Conservation (phyloP, 2,113 vertebrate species). For the Carollia perspicillata region DNA sequence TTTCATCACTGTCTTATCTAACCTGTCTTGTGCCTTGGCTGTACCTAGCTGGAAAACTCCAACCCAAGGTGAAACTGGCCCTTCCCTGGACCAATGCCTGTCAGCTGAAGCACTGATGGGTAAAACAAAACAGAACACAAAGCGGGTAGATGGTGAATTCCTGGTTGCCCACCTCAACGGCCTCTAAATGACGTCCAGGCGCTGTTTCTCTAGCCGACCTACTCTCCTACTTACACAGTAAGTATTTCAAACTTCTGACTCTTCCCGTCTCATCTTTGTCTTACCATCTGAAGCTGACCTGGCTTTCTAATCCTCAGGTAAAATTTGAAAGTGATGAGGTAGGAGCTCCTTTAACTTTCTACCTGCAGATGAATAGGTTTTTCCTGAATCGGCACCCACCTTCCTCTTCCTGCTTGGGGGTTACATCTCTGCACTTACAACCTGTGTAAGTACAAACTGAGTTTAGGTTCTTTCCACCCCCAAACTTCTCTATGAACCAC, state of each 20-base stretch:
- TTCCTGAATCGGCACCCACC: neutral
- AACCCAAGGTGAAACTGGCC: neutral
- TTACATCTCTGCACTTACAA: neutral
- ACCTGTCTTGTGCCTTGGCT: neutral
- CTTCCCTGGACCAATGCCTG: neutral
- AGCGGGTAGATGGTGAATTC: neutral
- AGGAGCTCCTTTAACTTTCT: neutral
- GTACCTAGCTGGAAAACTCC: neutral
- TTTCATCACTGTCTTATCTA: neutral
- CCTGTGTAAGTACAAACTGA: neutral
- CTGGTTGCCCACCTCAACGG: neutral
- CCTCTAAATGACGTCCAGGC: neutral
- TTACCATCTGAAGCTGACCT: neutral
- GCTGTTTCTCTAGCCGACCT: neutral
- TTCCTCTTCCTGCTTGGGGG: neutral
- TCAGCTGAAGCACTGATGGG: neutral
- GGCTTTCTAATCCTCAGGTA: conserved; percentile 10
- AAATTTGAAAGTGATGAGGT: neutral
- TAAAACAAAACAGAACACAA: neutral
- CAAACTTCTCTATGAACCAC: neutral
- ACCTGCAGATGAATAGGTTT: neutral
- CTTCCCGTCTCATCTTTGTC: neutral
- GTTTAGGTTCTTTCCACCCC: neutral
- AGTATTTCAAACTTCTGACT: neutral
- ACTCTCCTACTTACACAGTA: neutral